Evolutionary conservation across 2,113 vertebrate genomes (phyloP), one percentile per base, ranked within the genome.

Genomic region (Phyllostomus discolor): DNA sequence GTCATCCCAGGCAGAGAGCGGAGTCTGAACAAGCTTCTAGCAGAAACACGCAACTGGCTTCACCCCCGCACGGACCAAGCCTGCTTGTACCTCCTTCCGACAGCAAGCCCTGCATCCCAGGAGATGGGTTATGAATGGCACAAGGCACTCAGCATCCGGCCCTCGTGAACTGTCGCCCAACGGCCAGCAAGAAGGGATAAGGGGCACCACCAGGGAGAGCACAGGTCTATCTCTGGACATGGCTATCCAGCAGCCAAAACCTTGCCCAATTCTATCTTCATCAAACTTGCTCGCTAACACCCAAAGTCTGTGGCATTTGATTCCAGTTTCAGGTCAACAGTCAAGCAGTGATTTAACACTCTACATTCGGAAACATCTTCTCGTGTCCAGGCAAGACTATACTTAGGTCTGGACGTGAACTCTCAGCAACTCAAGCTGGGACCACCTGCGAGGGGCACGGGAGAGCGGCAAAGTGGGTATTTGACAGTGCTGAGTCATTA

Each of bases 401-500:
- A 3, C 85, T 46, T 22, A 19, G 48, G 19, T 69, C 41, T 43
- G 79, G 41, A 93, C 76, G 3, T 8, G 50, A 22, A 41, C n/a
- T 69, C 83, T 1, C 70, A 50, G 64, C 5, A 73, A 11, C 76
- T 93, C 85, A 48, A 90, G 31, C 69, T 83, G 5, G 24, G 88
- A 95, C 90, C 87, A 89, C 95, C 93, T 50, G 89, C 66, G 2
- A 24, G 2, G 14, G 59, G 64, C 73, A 70, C 48, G 35, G 9
- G 57, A 69, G 48, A 62, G 80, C 5, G 57, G 57, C 95, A 64
- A 83, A 96, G 24, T 83, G 80, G 95, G 70, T 24, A 70, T 94
- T 38, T n/a, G 20, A 83, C 96, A 26, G 96, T 98, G 98, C 98
- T 98, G 98, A 98, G 98, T 98, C 98, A 98, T 97, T 96, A 22